phyloP scores from a whole-genome alignment of 2,113 vertebrate species.

The Pipra filicauda region DNA sequence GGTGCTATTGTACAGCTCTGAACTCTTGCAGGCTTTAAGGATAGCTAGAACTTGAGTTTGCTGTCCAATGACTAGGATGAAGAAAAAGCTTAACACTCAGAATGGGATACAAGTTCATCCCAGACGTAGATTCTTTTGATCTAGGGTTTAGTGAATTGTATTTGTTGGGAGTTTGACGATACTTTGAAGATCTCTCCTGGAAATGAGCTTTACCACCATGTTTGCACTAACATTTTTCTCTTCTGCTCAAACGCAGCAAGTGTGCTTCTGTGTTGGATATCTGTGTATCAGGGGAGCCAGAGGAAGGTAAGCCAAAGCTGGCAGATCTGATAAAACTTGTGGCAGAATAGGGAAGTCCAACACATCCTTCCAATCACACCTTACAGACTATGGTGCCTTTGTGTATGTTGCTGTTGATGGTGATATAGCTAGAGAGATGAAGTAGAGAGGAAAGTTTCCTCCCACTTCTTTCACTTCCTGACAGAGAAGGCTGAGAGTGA shows the following conservation, averaged over 20 bases:
- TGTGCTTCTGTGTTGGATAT: neutral
- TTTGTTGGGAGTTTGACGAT: neutral
- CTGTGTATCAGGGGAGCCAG: neutral
- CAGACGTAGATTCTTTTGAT: neutral
- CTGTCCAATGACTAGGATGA: neutral
- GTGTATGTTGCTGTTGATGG: neutral
- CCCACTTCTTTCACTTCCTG: neutral
- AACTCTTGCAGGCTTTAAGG: neutral
- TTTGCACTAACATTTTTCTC: rapidly evolving
- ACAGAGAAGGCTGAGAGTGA: neutral
- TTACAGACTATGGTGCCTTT: neutral
- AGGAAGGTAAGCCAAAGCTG: neutral
- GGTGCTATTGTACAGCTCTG: neutral
- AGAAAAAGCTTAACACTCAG: neutral
- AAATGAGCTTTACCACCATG: neutral
- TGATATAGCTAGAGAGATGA: neutral
- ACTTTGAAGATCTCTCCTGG: neutral
- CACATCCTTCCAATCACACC: neutral
- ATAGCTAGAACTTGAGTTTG: neutral
- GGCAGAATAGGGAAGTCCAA: neutral
- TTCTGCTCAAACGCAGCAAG: neutral
- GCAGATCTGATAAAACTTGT: neutral
- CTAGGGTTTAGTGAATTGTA: neutral
- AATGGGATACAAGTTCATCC: neutral
- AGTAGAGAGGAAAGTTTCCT: neutral